phyloP scores from a whole-genome alignment of 2,797 vertebrate genomes.

The Rallus crepitans region DNA sequence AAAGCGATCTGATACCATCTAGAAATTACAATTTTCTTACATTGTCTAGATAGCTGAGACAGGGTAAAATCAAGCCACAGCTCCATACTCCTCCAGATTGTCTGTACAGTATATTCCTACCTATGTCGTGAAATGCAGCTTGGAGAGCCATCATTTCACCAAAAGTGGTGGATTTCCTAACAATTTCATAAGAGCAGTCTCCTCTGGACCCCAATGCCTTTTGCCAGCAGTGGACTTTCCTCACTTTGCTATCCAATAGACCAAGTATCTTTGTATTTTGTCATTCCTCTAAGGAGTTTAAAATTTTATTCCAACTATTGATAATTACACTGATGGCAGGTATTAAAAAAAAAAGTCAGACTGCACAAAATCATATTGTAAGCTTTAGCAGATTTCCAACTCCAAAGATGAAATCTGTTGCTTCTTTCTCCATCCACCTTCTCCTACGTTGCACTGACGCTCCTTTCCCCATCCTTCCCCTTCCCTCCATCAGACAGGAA shows the following conservation, averaged over 20 bases:
- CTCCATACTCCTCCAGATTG: background rate
- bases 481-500: accelerated
- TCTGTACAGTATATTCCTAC: background rate
- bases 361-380: background rate
- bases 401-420: background rate
- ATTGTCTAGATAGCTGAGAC: slow-evolving; percentile 4
- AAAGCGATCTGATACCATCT: background rate
- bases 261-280: background rate
- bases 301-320: background rate
- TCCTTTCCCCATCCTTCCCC: background rate
- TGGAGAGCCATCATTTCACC: background rate
- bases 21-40: slow-evolving; percentile 36
- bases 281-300: background rate
- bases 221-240: background rate
- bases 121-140: background rate
- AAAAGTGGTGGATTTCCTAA: background rate
- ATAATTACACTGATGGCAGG: background rate
- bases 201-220: background rate
- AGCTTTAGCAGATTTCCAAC: background rate
- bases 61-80: background rate
- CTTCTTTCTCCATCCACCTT: background rate
- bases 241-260: background rate
- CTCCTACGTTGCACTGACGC: background rate
- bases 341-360: background rate
- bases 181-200: background rate